These are phyloP conservation scores for Polia nebulosa DNA, from an alignment of 2,888 invertebrate genomes.

Conservation along the genomic window DNA sequence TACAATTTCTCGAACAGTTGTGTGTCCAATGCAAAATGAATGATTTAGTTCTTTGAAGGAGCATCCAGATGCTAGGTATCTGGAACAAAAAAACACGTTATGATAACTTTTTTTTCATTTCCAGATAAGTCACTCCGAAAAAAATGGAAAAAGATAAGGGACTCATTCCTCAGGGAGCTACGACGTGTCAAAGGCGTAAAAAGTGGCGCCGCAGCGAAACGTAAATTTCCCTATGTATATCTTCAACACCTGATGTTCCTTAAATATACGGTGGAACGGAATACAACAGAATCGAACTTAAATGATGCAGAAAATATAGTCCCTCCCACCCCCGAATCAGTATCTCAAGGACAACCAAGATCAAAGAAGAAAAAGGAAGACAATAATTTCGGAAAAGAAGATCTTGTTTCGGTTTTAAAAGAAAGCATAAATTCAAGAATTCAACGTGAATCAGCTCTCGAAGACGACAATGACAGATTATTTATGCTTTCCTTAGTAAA, in stretches of 20 bases:
- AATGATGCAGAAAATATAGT: constrained; percentile 42
- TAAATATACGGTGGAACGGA: constrained; percentile 45
- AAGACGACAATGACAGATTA: too few relatives aligned
- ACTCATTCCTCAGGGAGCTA: constrained; percentile 47
- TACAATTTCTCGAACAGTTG: constrained; percentile 42
- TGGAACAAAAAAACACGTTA: constrained; percentile 35
- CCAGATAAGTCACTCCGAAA: constrained; percentile 41
- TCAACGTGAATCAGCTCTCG: too few relatives aligned
- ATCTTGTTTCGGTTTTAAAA: too few relatives aligned
- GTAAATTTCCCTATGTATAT: constrained; percentile 45
- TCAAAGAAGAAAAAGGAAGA: too few relatives aligned
- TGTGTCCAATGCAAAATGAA: constrained; percentile 46
- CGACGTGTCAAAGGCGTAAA: constrained; percentile 42
- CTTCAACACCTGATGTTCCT: constrained; percentile 44
- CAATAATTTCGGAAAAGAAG: too few relatives aligned
- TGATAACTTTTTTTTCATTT: constrained; percentile 33
- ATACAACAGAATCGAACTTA: constrained; percentile 44
- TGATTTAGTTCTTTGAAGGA: constrained; percentile 42
- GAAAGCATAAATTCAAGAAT: too few relatives aligned
- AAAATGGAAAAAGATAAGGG: constrained; percentile 45
- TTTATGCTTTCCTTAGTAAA: too few relatives aligned
- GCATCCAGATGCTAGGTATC: constrained; percentile 41
- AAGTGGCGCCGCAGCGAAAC: constrained; percentile 44
- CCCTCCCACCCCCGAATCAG: constrained; percentile 48
- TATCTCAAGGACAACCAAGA: constrained; percentile 45